Percentiles rank a stretch among this genome's conserved stretches.
These are phyloP conservation scores for Tragelaphus strepsiceros DNA, from an alignment of 2,113 vertebrate species.

Conservation along the genomic window DNA sequence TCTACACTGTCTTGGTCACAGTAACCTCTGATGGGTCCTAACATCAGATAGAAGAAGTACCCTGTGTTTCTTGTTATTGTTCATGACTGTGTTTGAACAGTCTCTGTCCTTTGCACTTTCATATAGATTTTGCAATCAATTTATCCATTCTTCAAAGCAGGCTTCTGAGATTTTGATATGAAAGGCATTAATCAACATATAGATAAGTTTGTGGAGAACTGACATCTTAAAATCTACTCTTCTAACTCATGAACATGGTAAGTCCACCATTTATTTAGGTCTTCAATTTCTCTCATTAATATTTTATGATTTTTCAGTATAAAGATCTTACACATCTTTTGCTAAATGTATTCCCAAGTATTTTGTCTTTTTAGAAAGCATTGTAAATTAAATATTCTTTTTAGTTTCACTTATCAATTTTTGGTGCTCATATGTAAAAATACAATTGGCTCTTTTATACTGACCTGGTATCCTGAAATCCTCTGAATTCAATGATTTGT, in stretches of 20 bases:
- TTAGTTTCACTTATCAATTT: background rate
- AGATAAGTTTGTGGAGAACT: background rate
- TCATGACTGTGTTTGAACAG: background rate
- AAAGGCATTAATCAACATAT: background rate
- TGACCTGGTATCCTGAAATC: background rate
- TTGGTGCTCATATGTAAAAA: background rate
- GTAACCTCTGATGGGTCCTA: background rate
- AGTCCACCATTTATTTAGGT: background rate
- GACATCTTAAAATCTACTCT: background rate
- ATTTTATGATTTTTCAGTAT: background rate
- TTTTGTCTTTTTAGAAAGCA: background rate
- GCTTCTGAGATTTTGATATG: background rate
- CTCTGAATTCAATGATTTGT: background rate
- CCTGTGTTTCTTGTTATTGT: background rate
- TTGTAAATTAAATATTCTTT: background rate
- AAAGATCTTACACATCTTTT: background rate
- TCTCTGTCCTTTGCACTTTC: background rate
- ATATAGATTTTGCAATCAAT: background rate
- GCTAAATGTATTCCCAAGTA: background rate
- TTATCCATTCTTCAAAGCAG: background rate
- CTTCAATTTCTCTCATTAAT: background rate
- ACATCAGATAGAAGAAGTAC: background rate
- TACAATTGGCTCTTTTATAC: background rate
- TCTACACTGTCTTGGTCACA: background rate
- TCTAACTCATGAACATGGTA: background rate